phyloP scores from a whole-genome alignment of 2,797 vertebrate species.

The Phataginus tricuspis region DNA sequence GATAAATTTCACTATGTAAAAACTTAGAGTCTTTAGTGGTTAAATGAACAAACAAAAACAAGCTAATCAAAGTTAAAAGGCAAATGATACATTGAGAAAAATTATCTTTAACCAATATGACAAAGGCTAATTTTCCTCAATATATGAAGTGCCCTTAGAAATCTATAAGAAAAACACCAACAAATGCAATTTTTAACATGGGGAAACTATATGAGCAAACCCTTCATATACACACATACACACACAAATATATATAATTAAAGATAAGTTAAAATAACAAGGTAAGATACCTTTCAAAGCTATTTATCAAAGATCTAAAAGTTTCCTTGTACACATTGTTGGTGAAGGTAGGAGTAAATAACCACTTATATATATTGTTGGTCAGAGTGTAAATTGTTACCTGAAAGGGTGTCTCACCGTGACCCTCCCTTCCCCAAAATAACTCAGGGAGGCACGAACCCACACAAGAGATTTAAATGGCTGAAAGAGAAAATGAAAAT shows the following conservation, averaged over 20 bases:
- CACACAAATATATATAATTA: background rate
- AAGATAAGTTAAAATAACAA: background rate
- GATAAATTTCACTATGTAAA: background rate
- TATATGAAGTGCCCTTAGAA: background rate
- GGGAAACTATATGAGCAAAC: background rate
- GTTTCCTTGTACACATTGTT: background rate
- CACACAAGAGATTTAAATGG: too few species aligned
- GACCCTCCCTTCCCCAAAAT: too few species aligned
- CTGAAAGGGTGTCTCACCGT: too few species aligned
- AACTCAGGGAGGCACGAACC: too few species aligned
- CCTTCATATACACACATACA: background rate
- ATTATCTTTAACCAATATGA: background rate
- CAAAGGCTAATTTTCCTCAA: background rate
- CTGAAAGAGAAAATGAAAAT: too few species aligned
- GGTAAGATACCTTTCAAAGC: background rate
- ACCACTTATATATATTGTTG: background rate
- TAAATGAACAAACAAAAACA: background rate
- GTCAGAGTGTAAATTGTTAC: background rate
- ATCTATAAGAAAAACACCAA: background rate
- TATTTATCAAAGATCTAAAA: conserved; percentile 13
- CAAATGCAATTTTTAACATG: background rate
- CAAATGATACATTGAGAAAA: background rate
- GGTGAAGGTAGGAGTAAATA: background rate
- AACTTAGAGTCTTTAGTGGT: background rate
- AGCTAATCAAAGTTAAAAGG: conserved; percentile 1